Evolutionary conservation across 2,113 vertebrate genomes (phyloP), one percentile per base, ranked within the genome.

Genomic region (Chaetura pelagica): DNA sequence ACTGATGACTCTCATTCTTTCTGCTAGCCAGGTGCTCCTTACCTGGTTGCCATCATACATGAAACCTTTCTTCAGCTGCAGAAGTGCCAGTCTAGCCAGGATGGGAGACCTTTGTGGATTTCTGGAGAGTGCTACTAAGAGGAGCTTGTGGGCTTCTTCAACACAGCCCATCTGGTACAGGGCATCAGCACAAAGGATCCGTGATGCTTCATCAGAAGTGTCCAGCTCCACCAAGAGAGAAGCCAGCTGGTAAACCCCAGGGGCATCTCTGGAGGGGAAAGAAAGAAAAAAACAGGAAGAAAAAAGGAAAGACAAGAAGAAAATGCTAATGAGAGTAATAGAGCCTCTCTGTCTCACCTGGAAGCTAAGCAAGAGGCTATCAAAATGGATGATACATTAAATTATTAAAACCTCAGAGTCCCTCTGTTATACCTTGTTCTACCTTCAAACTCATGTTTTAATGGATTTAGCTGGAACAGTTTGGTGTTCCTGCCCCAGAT

Each of bases 21-120:
- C 15, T 16, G 27, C 51, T 44, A 40, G 4, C 21, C 10, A 8
- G 7, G 26, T 40, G 32, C 81, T 74, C 63, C 95, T 95, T 90
- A 99, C 99, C 98, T 99, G 99, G 96, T 99, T 98, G 66, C 99
- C 98, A 13, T 99, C 98, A 1, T 99, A 99, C 34, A 97, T 91
- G 82, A 98, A 99, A 42, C 99, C 99, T 35, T 98, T 98, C 54
- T 98, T 98, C 54, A 99, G 89, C 84, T 99, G 99, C 86, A 99
- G 98, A 84, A 99, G 96, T 2, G 98, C 98, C 2, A 99, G 98
- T 49, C 99, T 98, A 26, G 97, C 98, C 84, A 99, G 97, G 48
- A 99, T 86, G 0, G 99, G 97, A 22, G 98, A 97, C 0, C 98
- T 97, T 15, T 98, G 98, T 62, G 98, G 95, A n/a, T 94, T 97